These are phyloP conservation scores for Amphimallon solstitiale DNA, from an alignment of 2,888 invertebrate species.

Conservation along the genomic window DNA sequence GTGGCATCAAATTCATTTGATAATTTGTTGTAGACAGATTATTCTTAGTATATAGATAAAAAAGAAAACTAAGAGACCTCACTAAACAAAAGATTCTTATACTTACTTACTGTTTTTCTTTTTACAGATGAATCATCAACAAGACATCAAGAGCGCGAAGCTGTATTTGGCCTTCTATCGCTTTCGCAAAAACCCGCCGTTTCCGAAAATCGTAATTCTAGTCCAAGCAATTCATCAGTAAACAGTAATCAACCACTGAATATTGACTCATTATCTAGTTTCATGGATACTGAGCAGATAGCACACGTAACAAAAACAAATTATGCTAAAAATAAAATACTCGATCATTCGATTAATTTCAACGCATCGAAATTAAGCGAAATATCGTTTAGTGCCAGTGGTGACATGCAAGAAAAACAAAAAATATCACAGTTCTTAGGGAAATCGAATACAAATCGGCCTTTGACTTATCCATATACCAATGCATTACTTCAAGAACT, in stretches of 20 bases:
- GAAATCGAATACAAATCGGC: constrained; percentile 68
- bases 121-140: constrained; percentile 71
- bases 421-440: constrained; percentile 56
- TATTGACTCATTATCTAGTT: constrained; percentile 44
- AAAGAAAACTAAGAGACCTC: background rate
- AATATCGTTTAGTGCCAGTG: constrained; percentile 35
- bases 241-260: constrained; percentile 35
- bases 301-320: constrained; percentile 59
- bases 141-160: constrained; percentile 84
- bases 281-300: constrained; percentile 60
- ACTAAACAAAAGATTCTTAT: background rate
- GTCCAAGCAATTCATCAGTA: constrained; percentile 35
- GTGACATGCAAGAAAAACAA: constrained; percentile 44
- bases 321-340: constrained; percentile 61
- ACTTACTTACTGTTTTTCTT: background rate
- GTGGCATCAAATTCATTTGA: too few species aligned
- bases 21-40: too few species aligned
- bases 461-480: constrained; percentile 75
- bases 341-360: constrained; percentile 53
- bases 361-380: constrained; percentile 44
- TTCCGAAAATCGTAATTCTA: constrained; percentile 45
- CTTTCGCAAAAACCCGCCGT: constrained; percentile 69
- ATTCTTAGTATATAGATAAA: background rate
- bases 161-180: constrained; percentile 83
- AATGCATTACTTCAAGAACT: constrained; percentile 37